Evolutionary conservation across 1,140 invertebrate species (phyloP).

Genomic region (Doryteuthis pealeii): DNA sequence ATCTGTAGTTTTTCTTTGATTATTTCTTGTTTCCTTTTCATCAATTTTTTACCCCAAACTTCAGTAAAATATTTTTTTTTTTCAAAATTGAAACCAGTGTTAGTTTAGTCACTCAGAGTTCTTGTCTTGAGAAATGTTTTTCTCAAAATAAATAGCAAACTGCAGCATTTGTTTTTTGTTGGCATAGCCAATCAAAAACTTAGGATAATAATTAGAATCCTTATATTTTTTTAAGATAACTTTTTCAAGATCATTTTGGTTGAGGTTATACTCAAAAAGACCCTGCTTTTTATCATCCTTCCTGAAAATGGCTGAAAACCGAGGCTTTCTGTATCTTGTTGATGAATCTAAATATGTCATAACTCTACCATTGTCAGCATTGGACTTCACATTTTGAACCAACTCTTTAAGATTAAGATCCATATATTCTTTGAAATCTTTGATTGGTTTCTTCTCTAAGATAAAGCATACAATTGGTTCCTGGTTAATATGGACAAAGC

Average conservation of each 20-base stretch:
- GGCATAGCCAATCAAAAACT: constrained; percentile 34
- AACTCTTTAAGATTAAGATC: constrained; percentile 30
- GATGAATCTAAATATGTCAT: constrained; percentile 47
- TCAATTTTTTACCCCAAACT: background rate
- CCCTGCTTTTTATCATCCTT: constrained; percentile 33
- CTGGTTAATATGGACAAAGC: constrained; percentile 33
- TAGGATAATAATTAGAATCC: constrained; percentile 30
- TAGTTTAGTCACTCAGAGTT: background rate
- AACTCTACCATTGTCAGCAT: constrained; percentile 27
- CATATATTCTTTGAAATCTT: constrained; percentile 40
- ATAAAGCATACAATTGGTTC: constrained; percentile 48
- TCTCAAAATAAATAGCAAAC: constrained; percentile 38
- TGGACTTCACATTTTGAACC: constrained; percentile 29
- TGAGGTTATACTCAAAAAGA: constrained; percentile 33
- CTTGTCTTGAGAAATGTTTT: background rate
- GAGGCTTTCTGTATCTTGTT: constrained; percentile 38
- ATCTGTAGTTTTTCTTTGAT: background rate
- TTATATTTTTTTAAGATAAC: constrained; percentile 28
- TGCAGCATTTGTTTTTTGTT: constrained; percentile 28
- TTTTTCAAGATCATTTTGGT: constrained; percentile 23
- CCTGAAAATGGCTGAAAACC: constrained; percentile 48
- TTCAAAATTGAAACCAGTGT: background rate
- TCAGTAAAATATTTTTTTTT: background rate
- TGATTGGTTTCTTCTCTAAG: constrained; percentile 37
- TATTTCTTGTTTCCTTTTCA: background rate